Base-by-base conservation (phyloP, 64 coral and sea anemone genomes). In the Trachythela sp. region DNA sequence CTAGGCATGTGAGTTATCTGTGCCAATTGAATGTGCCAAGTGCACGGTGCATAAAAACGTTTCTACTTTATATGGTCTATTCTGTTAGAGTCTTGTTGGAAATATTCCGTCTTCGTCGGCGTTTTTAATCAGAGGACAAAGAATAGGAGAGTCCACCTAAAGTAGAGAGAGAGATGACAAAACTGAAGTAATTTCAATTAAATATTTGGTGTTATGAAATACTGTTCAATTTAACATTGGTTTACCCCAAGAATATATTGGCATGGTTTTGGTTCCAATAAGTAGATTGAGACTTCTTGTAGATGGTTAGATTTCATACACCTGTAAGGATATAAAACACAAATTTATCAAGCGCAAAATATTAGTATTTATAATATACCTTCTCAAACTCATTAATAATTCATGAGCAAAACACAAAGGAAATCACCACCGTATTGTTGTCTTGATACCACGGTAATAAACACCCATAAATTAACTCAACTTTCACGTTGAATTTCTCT, bases 141-240 rank as follows among this genome's bases (percentile, higher is more conserved):
- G 92, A 84, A 97, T 97, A 49, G 95, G 95, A 18, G 95, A 97
- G 77, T 97, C 95, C 27, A 97, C 95, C 95, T 97, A 67, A 6
- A 84, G 86, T 26, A 83, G 90, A 48, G 27, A n/a, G 50, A 70
- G 8, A 64, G 33, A 14, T 1, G 5, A 18, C 11, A 22, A 39
- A 26, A 89, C 4, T 54, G 18, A 40, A 35, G 67, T 30, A 48
- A 17, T 36, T 8, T 13, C 20, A n/a, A 18, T 64, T 18, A n/a
- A 40, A 27, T 64, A 11, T 45, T 45, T 45, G 2, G 39, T n/a
- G 83, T n/a, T n/a, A n/a, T n/a, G n/a, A n/a, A n/a, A n/a, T n/a
- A n/a, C n/a, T n/a, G n/a, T n/a, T n/a, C n/a, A n/a, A n/a, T n/a
- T n/a, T n/a, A n/a, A n/a, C n/a, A n/a, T n/a, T n/a, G n/a, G n/a